These are phyloP conservation scores for Heteronetta atricapilla DNA, from an alignment of 2,113 vertebrate genomes.

Conservation along the genomic window DNA sequence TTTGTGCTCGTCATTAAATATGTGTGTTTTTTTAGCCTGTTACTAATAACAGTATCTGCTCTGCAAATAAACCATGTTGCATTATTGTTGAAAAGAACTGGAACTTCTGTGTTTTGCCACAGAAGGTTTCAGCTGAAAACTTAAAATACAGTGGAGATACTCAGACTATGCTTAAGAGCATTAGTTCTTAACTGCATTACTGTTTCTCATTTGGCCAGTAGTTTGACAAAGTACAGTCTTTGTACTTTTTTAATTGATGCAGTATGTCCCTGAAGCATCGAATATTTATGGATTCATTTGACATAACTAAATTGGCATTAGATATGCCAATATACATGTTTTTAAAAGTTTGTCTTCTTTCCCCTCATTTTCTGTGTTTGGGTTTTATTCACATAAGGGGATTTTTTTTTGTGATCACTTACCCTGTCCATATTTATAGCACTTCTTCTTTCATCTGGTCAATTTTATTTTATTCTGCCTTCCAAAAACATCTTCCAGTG, in stretches of 20 bases:
- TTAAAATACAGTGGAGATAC: background rate
- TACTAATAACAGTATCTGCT: background rate
- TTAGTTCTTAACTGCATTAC: conserved; percentile 21
- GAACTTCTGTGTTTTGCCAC: conserved; percentile 1
- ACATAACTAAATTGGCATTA: background rate
- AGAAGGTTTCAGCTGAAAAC: background rate
- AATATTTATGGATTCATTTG: background rate
- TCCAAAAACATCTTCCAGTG: background rate
- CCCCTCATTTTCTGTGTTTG: background rate
- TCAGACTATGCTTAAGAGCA: background rate
- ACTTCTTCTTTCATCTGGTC: no score
- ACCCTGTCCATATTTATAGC: no score
- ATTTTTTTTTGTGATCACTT: background rate
- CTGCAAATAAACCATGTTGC: background rate
- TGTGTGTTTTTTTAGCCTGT: conserved; percentile 15
- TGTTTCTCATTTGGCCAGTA: background rate
- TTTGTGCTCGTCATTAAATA: conserved; percentile 9
- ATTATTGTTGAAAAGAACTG: background rate
- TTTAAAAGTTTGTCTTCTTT: background rate
- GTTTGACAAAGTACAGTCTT: background rate
- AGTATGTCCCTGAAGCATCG: background rate
- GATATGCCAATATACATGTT: background rate
- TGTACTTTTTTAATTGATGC: background rate
- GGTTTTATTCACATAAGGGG: background rate
- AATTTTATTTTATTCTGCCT: background rate